phyloP scores from a whole-genome alignment of 1,140 invertebrate species.

The Neocloeon triangulifer region DNA sequence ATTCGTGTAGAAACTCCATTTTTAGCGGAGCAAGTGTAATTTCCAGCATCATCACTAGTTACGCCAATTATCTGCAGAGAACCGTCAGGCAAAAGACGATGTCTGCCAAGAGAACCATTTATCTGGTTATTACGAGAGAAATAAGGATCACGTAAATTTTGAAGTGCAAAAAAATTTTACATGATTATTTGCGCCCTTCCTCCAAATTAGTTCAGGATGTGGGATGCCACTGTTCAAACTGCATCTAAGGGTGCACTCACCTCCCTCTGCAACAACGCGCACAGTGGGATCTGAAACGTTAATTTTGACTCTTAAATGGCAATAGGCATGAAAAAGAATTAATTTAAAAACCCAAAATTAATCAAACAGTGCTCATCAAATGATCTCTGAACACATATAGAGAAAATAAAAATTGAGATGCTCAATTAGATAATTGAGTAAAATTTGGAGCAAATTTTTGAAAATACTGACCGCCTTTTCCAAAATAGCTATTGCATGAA shows the following conservation, averaged over 20 bases:
- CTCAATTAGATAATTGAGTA: too few species aligned
- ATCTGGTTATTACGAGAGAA: constrained; percentile 41
- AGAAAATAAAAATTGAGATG: too few species aligned
- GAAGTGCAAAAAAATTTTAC: too few species aligned
- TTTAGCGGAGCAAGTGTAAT: constrained; percentile 63
- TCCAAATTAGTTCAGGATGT: constrained; percentile 50
- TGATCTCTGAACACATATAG: too few species aligned
- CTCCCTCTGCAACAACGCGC: constrained; percentile 40
- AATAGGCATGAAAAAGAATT: too few species aligned
- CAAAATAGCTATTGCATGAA: too few species aligned
- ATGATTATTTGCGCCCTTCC: constrained; percentile 35
- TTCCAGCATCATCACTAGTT: constrained; percentile 53
- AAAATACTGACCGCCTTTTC: too few species aligned
- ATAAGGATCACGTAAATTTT: too few species aligned
- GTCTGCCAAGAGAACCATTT: constrained; percentile 36
- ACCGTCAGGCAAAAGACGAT: constrained; percentile 40
- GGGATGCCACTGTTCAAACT: constrained; percentile 48
- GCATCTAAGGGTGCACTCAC: constrained; percentile 46
- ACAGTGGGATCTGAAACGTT: constrained; percentile 27
- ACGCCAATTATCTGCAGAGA: constrained; percentile 59
- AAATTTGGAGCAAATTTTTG: too few species aligned
- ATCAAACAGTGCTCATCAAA: too few species aligned
- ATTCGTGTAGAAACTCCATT: constrained; percentile 53
- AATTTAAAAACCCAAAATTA: too few species aligned
- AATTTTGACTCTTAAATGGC: too few species aligned